Evolutionary conservation across 1,140 invertebrate genomes (phyloP).

Genomic region (Heliothis virescens): DNA sequence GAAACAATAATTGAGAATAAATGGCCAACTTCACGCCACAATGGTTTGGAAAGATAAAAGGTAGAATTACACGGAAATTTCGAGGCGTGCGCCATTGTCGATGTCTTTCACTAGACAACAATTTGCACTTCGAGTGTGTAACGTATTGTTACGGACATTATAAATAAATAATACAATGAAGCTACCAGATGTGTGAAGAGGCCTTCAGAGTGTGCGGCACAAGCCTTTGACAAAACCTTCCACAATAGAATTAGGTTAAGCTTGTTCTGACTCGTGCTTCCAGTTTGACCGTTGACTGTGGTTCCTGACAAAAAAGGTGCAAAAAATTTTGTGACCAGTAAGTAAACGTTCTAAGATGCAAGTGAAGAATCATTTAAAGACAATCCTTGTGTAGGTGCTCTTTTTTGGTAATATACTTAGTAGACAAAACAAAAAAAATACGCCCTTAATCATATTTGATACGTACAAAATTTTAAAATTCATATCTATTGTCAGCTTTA

Average conservation of each 20-base stretch:
- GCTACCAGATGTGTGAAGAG: slow-evolving; percentile 73
- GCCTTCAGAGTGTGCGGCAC: slow-evolving; percentile 54
- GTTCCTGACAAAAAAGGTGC: background rate
- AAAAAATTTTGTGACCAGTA: background rate
- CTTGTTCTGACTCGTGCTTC: slow-evolving; percentile 33
- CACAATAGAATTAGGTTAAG: slow-evolving; percentile 42
- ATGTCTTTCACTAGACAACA: slow-evolving; percentile 77
- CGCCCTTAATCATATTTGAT: background rate
- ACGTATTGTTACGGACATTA: slow-evolving; percentile 75
- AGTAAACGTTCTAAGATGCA: background rate
- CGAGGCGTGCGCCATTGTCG: slow-evolving; percentile 77
- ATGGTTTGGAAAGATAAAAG: slow-evolving; percentile 79
- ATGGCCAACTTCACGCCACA: slow-evolving; percentile 78
- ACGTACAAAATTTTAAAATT: background rate
- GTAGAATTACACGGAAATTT: slow-evolving; percentile 84
- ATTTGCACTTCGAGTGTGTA: slow-evolving; percentile 78
- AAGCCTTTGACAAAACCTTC: slow-evolving; percentile 62
- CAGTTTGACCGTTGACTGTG: slow-evolving; percentile 13
- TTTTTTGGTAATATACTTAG: no score
- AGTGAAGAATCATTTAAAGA: background rate
- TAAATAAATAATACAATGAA: slow-evolving; percentile 82
- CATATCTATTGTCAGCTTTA: background rate
- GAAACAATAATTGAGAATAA: slow-evolving; percentile 80
- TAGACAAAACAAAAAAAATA: no score
- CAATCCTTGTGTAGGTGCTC: no score